Evolutionary conservation across 2,797 vertebrate genomes (phyloP).

Genomic region (Pachyuromys duprasi): DNA sequence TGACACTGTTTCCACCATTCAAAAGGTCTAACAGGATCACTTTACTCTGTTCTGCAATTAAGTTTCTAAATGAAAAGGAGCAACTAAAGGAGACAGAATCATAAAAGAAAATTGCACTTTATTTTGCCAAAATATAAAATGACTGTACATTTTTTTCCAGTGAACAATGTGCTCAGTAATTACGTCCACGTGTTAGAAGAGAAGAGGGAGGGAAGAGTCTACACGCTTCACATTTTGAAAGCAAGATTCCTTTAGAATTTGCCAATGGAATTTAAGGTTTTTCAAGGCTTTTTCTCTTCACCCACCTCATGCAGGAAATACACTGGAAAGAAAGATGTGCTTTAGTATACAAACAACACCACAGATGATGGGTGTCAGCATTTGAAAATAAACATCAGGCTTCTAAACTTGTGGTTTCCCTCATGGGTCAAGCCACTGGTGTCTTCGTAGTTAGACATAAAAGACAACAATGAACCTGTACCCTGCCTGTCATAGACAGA

Average conservation of each 20-base stretch:
- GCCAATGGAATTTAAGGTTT: neutral
- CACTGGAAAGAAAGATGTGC: neutral
- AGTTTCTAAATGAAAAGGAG: neutral
- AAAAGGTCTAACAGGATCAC: neutral
- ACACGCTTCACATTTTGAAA: neutral
- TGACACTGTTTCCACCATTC: too few species aligned
- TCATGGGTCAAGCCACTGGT: neutral
- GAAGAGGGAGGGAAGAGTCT: neutral
- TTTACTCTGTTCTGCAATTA: slow-evolving; percentile 7
- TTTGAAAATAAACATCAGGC: neutral
- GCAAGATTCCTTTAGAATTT: neutral
- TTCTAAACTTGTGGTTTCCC: neutral
- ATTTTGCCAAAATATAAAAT: neutral
- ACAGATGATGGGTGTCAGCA: neutral
- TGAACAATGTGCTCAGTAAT: neutral
- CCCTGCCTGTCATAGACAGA: neutral
- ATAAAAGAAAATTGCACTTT: neutral
- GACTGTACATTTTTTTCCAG: neutral
- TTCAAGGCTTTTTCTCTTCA: neutral
- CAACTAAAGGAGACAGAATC: neutral
- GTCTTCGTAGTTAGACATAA: neutral
- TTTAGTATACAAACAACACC: neutral
- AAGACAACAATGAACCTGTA: neutral
- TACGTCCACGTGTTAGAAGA: neutral
- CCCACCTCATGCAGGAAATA: neutral